Base-by-base conservation (phyloP, 2,888 invertebrate species). In the Lamproptera curius region DNA sequence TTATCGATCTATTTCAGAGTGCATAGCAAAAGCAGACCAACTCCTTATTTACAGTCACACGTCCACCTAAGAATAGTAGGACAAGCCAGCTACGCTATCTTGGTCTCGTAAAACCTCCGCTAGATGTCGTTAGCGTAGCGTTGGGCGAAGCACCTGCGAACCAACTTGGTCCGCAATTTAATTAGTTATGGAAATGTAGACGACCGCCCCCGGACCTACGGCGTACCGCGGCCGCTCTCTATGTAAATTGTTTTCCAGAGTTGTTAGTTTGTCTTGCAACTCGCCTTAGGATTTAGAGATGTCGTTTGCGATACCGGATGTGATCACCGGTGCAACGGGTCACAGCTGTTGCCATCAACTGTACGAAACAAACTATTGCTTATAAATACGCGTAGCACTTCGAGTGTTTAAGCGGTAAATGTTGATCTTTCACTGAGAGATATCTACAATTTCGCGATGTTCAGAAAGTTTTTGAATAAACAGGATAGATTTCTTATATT, bases 101-200 rank as follows among this genome's bases (percentile, higher is more conserved):
- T 28, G 28, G 28, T 8, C 28, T 2, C 28, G 9, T 28, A 28
- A 28, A 28, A 28, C 28, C 28, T 28, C 10, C 28, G 10, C 28
- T 28, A 28, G 28, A 28, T 28, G 28, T 28, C 28, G 28, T 28
- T 28, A 28, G 28, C 28, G 28, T 9, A 28, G 14, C 14, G 9
- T 14, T 14, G 6, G 48, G 28, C 43, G 53, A 44, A 42, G 43
- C 62, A 60, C 59, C 61, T 62, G 64, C 53, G 56, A 49, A 50
- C 43, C 53, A 62, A 58, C 54, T 59, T 56, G 44, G 49, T 28
- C 55, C 55, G 56, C 63, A 59, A 65, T 66, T 66, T 68, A 68
- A 68, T 68, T 67, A 68, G 66, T 61, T 66, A 66, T 66, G 67
- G 61, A 63, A 63, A 63, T 63, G 50, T 52, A 57, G 51, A 55